These are phyloP conservation scores for Lepus europaeus DNA, from an alignment of 2,113 vertebrate genomes.

Conservation along the genomic window DNA sequence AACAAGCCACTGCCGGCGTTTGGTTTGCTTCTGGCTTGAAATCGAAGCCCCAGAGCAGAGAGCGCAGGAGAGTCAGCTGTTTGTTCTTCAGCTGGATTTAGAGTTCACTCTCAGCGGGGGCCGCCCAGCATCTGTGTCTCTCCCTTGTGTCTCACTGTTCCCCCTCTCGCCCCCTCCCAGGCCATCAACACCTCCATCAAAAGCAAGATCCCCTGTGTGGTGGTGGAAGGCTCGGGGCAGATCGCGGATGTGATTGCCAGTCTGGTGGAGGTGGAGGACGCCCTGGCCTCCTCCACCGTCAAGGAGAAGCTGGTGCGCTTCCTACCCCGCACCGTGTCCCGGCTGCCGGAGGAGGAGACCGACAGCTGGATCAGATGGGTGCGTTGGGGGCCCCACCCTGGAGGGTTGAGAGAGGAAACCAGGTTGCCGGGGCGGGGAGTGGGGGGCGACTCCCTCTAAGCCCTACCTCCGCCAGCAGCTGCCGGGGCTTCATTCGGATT, in stretches of 20 bases:
- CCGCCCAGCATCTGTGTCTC: rapidly evolving
- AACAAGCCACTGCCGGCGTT: rapidly evolving
- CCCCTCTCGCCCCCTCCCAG: constrained; percentile 71
- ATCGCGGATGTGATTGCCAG: constrained; percentile 89
- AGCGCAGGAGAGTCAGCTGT: not conserved
- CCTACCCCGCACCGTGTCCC: constrained; percentile 88
- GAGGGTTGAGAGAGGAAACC: not conserved
- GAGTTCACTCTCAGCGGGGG: rapidly evolving
- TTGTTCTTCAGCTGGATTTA: too few species aligned
- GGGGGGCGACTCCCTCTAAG: too few species aligned
- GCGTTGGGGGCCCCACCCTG: not conserved
- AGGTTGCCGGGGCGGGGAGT: not conserved
- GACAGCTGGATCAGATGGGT: constrained; percentile 91
- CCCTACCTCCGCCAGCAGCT: rapidly evolving
- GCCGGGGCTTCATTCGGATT: rapidly evolving
- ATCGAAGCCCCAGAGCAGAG: not conserved
- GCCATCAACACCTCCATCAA: constrained; percentile 90
- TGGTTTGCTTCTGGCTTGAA: not conserved
- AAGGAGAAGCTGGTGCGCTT: constrained; percentile 89
- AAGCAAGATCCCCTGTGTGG: constrained; percentile 91
- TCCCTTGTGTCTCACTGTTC: not conserved
- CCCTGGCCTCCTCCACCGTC: constrained; percentile 85
- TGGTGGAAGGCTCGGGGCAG: constrained; percentile 90
- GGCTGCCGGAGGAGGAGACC: constrained; percentile 88
- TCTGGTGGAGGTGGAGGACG: constrained; percentile 86